Evolutionary conservation across 1,140 invertebrate species (phyloP).

Genomic region (Drosophila ananassae): DNA sequence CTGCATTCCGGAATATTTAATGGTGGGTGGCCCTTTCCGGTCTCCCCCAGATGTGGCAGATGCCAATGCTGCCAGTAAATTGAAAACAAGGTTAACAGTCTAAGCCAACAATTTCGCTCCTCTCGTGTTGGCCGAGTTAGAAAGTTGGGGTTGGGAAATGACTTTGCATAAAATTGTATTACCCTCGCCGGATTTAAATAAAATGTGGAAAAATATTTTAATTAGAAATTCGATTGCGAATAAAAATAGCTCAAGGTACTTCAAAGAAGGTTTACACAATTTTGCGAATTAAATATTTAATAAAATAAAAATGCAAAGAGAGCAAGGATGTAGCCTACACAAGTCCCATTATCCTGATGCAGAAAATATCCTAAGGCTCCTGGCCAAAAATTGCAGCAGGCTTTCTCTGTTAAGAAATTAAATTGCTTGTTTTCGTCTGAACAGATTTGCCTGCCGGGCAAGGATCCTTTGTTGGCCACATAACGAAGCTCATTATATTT

Average conservation of each 20-base stretch:
- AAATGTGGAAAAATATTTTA: not conserved
- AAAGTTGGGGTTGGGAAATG: not conserved
- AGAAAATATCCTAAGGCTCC: constrained; percentile 23
- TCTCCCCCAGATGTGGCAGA: constrained; percentile 3
- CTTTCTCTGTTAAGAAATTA: constrained; percentile 2
- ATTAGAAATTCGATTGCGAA: not conserved
- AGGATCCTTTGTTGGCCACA: constrained; percentile 6
- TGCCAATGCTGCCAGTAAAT: constrained; percentile 9
- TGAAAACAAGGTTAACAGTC: constrained; percentile 29
- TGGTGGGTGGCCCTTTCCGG: not conserved
- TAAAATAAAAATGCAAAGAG: too few relatives aligned
- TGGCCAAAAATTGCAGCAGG: constrained; percentile 4
- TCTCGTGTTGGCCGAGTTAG: constrained; percentile 8
- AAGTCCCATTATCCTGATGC: constrained; percentile 33
- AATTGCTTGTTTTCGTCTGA: constrained; percentile 11
- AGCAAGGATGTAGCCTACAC: not conserved
- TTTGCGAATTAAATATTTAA: constrained; percentile 23
- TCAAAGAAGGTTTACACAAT: constrained; percentile 11
- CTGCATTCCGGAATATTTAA: constrained; percentile 34
- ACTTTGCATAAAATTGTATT: not conserved
- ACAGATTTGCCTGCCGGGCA: constrained; percentile 40
- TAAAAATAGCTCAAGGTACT: too few relatives aligned
- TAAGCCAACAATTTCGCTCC: constrained; percentile 5
- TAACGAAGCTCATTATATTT: constrained; percentile 37
- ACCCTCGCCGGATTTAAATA: not conserved